Base-by-base conservation (phyloP, 2,113 vertebrate species). In the Psittacula cyanocephala region DNA sequence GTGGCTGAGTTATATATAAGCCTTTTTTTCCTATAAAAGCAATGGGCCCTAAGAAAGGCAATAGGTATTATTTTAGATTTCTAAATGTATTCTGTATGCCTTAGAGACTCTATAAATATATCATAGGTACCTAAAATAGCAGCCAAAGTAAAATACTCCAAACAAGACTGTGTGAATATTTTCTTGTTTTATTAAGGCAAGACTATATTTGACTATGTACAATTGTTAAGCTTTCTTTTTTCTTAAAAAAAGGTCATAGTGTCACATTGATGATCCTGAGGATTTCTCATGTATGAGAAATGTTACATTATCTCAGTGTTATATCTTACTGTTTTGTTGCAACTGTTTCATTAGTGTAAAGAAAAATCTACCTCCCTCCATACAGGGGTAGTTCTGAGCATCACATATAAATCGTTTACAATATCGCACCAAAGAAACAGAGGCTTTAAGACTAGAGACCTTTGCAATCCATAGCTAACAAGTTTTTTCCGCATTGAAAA, bases 201-300 rank as follows among this genome's bases (percentile, higher is more conserved):
- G 39, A 46, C 6, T 81, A 3, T 39, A 28, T 81, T 75, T 85
- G 18, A 43, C 39, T 55, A 13, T n/a, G 13, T 5, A 39, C 4
- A 50, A 18, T 16, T 59, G 4, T 39, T 68, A 27, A 33, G 5
- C 0, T 41, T 35, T 52, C 50, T 52, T 41, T 41, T 15, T 52
- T 62, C n/a, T 8, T 5, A 80, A 49, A 3, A 18, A 0, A 27
- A 14, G 1, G 0, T 77, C 23, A 13, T 16, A 22, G 13, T 55
- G 15, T 60, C 3, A 1, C 3, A 20, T 13, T 80, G 19, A 27
- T 41, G 15, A 59, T 71, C 31, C 33, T 77, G 25, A 77, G 15
- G 17, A 31, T 44, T 88, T 49, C 70, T 44, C 17, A n/a, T 35
- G 10, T 43, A 63, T 33, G 24, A 90, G 7, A 59, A 74, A 46